phyloP scores from a whole-genome alignment of 2,888 invertebrate species.

The Chydorus sphaericus region DNA sequence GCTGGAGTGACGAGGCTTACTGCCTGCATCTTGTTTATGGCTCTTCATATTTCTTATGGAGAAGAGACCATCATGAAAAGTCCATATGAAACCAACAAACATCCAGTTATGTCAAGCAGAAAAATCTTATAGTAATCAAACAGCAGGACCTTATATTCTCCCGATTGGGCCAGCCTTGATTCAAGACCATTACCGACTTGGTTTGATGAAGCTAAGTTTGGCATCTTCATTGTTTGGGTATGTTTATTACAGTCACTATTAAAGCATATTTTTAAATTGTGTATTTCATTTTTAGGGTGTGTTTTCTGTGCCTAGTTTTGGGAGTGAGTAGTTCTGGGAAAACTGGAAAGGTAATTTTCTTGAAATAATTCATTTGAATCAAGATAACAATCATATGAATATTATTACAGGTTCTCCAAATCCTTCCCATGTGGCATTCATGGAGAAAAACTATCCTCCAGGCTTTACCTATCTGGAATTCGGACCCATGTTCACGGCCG shows the following conservation, averaged over 20 bases:
- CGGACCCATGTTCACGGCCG: slow-evolving; percentile 71
- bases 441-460: slow-evolving; percentile 68
- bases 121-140: too few relatives aligned
- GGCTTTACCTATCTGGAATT: slow-evolving; percentile 84
- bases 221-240: slow-evolving; percentile 90
- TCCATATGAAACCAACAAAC: background rate
- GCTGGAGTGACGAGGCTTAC: too few relatives aligned
- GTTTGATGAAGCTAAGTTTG: slow-evolving; percentile 81
- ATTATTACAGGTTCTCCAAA: background rate
- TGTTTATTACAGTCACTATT: slow-evolving; percentile 90
- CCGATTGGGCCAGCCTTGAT: slow-evolving; percentile 75
- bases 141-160: slow-evolving; percentile 28
- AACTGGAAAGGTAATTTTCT: slow-evolving; percentile 62
- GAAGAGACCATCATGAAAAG: background rate
- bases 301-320: slow-evolving; percentile 73
- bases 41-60: too few relatives aligned
- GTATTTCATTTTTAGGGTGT: slow-evolving; percentile 92
- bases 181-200: slow-evolving; percentile 63
- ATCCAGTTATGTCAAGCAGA: background rate
- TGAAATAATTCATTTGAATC: too few relatives aligned
- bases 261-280: slow-evolving; percentile 76
- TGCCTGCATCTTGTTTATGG: too few relatives aligned
- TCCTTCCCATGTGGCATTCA: slow-evolving; percentile 39
- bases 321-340: slow-evolving; percentile 77
- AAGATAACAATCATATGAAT: too few relatives aligned